Base-by-base conservation (phyloP, 1,140 invertebrate species). In the Drosophila carrolli region DNA sequence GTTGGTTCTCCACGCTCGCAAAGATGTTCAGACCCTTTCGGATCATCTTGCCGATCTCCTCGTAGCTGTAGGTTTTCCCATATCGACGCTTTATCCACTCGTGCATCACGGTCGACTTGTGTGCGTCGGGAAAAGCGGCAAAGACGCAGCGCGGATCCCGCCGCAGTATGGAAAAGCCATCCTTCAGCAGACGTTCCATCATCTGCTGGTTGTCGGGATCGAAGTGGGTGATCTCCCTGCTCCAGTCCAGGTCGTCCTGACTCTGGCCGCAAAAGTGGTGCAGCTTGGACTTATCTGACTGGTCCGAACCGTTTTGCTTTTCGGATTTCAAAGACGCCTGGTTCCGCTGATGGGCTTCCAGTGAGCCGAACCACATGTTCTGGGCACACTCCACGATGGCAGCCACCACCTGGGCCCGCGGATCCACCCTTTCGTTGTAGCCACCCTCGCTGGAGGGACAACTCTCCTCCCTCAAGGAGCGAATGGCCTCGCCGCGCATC, bases 21-120 rank as follows among this genome's bases (percentile, higher is more conserved):
- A 75, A 53, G 1, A 37, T 14, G 11, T 35, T 23, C 5, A 35
- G 1, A 4, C 47, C 50, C 5, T 16, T 23, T 1, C 9, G 4
- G 1, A 48, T 46, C 27, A 29, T 13, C 7, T 0, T 0, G 0
- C 1, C 14, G 9, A 75, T 47, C 16, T 75, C 72, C 9, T 48
- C 7, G 4, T 16, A 27, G 13, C 27, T 19, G 43, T 76, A 76
- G 4, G 29, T 29, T 27, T 76, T 76, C 3, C 74, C 74, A 19
- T 76, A 76, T 2, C 73, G 48, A 5, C 74, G 48, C 37, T 76
- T 76, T 7, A 76, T 56, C 74, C 74, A 76, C 38, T 76, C 74
- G 0, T 23, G 32, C 62, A 76, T 47, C 38, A 76, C 61, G 1
- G 35, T 13, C 0, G 48, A 47, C 38, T 58, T 48, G 38, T 76